These are phyloP conservation scores for Mellivora capensis DNA, from an alignment of 2,113 vertebrate species.

Conservation along the genomic window DNA sequence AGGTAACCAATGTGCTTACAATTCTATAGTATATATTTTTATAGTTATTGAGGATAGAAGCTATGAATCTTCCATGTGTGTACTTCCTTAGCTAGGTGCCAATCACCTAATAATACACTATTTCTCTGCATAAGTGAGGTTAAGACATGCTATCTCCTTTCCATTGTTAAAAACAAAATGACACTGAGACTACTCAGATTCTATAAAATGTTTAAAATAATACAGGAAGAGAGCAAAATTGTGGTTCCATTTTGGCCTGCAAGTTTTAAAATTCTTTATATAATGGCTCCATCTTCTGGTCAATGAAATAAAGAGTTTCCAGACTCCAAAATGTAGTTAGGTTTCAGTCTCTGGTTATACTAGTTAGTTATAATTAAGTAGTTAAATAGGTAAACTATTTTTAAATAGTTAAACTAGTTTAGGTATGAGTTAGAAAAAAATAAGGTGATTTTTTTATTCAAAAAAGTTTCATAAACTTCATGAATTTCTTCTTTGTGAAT, in stretches of 20 bases:
- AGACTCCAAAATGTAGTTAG: neutral
- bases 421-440: neutral
- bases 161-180: neutral
- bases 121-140: neutral
- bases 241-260: neutral
- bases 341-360: neutral
- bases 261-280: constrained; percentile 48
- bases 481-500: neutral
- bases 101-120: neutral
- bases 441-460: neutral
- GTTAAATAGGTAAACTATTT: neutral
- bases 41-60: neutral
- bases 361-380: too few species aligned
- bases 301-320: constrained; percentile 27
- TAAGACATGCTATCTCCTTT: neutral
- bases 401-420: neutral
- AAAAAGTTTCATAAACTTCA: neutral
- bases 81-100: neutral
- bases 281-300: constrained; percentile 69
- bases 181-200: neutral
- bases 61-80: neutral
- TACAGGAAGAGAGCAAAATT: neutral
- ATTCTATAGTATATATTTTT: neutral
- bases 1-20: neutral
- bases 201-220: neutral